Base-by-base conservation (phyloP, 2,888 invertebrate species). In the Polyploca ridens region DNA sequence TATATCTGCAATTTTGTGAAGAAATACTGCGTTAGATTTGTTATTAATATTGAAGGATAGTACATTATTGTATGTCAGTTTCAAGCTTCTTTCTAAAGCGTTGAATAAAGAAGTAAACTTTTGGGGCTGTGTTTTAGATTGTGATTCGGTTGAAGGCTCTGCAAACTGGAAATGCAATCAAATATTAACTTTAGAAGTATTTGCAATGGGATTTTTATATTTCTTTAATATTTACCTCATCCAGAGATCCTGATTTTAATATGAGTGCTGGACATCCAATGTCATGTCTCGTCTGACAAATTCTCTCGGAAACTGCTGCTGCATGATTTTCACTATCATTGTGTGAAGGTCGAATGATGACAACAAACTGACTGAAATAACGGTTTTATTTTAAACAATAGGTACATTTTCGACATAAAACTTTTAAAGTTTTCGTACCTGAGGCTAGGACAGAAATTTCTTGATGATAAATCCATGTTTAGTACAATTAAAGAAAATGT, bases 391-490 rank as follows among this genome's bases (percentile, higher is more conserved):
- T 49, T 16, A 57, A 19, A 8, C 33, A 64, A 19, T 62, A 33
- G 10, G 33, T 49, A 41, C 38, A 57, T 19, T 59, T 16, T 33
- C 64, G 64, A 16, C 14, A 27, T 5, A 59, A 65, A 62, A 69
- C 65, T 66, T 60, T 69, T 65, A 67, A 58, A 68, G 66, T 66
- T 59, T n/a, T 74, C 74, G 72, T 73, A 88, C 87, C 81, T 83
- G n/a, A 89, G 67, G 58, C 83, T 81, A 35, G 67, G 68, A 64
- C 84, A 87, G 67, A 76, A 72, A 49, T 81, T 81, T 64, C 85
- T 79, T 10, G 86, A 82, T 57, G 75, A 73, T 66, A 81, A 64
- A 71, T 89, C 87, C 61, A 89, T 78, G 76, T 87, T 88, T 62
- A 81, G 72, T 27, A 85, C 81, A 41, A 80, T 68, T 66, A 69